Evolutionary conservation across 2,113 vertebrate genomes (phyloP).

Genomic region (Gasterosteus nipponicus): DNA sequence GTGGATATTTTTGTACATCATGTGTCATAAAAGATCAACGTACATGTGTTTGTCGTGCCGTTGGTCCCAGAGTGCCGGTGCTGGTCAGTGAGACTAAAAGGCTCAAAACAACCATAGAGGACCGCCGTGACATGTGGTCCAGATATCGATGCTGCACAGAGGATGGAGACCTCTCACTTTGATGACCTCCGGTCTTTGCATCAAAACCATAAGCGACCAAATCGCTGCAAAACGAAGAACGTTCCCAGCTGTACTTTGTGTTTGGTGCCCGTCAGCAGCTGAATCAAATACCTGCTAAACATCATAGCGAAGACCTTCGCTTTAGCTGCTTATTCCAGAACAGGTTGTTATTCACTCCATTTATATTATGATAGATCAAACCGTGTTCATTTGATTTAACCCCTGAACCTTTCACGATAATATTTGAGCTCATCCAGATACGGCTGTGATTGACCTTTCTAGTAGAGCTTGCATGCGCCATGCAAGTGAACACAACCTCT

Average conservation of each 20-base stretch:
- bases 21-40: neutral
- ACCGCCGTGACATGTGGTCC: neutral
- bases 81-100: neutral
- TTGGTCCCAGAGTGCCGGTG: too few relatives aligned
- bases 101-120: neutral
- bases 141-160: too few relatives aligned
- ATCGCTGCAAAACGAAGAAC: too few relatives aligned
- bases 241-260: neutral
- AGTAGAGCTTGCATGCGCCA: neutral
- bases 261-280: neutral
- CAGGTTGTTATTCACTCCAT: too few relatives aligned
- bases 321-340: too few relatives aligned
- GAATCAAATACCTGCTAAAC: too few relatives aligned
- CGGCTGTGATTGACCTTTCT: neutral
- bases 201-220: too few relatives aligned
- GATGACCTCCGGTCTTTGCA: neutral
- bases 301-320: too few relatives aligned
- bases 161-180: too few relatives aligned
- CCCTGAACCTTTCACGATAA: too few relatives aligned
- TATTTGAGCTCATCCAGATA: neutral
- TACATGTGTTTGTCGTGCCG: neutral
- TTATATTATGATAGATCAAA: too few relatives aligned
- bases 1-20: neutral
- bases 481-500: neutral
- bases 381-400: neutral